phyloP scores from a whole-genome alignment of 2,888 invertebrate genomes.

The Apeira syringaria region DNA sequence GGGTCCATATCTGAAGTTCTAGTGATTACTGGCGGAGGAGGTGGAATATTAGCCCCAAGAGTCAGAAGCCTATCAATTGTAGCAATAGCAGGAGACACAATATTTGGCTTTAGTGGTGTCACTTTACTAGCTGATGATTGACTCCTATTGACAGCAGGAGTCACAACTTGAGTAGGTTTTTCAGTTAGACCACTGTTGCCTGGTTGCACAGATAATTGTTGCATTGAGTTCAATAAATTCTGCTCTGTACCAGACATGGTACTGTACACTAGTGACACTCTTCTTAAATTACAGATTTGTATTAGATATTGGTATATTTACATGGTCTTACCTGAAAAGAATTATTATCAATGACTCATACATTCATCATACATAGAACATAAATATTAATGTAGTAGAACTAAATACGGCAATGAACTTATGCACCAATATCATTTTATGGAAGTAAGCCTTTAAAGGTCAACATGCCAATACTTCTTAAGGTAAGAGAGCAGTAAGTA shows the following conservation, averaged over 20 bases:
- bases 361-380: conserved; percentile 1
- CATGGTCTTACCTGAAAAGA: conserved; percentile 67
- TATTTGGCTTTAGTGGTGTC: conserved; percentile 61
- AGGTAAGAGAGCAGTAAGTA: conserved; percentile 7
- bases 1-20: conserved; percentile 76
- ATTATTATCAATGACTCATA: conserved; percentile 31
- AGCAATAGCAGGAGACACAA: conserved; percentile 77
- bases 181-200: conserved; percentile 71
- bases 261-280: conserved; percentile 50
- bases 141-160: conserved; percentile 75
- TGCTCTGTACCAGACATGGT: conserved; percentile 82
- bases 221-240: conserved; percentile 78
- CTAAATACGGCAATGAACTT: conserved; percentile 18
- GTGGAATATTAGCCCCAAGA: conserved; percentile 68
- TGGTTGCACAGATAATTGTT: conserved; percentile 78
- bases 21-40: conserved; percentile 74
- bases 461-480: conserved; percentile 18
- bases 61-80: conserved; percentile 77
- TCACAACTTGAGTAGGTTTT: conserved; percentile 79
- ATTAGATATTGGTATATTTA: conserved; percentile 43
- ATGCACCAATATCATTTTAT: conserved; percentile 26
- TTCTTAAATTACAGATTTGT: conserved; percentile 40
- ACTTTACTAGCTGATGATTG: conserved; percentile 65
- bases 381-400: conserved; percentile 24
- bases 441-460: conserved; percentile 24